phyloP scores from a whole-genome alignment of 2,113 vertebrate species.

The Galbula dea region DNA sequence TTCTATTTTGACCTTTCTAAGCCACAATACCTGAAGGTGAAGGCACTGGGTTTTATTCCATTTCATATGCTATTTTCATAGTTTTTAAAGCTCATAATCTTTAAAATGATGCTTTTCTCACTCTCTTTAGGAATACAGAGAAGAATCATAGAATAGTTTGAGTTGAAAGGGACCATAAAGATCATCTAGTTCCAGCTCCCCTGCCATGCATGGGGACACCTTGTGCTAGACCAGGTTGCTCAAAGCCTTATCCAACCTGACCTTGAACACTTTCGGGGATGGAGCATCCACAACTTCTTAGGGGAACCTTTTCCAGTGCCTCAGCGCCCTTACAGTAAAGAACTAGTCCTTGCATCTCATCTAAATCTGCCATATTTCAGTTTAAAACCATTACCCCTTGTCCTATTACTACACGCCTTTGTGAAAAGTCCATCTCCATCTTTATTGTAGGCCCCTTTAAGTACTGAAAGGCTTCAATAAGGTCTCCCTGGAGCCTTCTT shows the following conservation, averaged over 20 bases:
- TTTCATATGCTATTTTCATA: not conserved
- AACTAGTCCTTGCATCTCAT: no score
- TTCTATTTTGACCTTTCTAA: not conserved
- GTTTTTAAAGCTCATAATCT: not conserved
- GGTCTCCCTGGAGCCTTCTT: not conserved
- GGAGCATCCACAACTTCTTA: no score
- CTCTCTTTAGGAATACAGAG: not conserved
- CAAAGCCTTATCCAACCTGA: not conserved
- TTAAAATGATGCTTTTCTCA: not conserved
- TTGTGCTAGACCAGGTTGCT: not conserved
- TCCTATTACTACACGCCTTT: not conserved
- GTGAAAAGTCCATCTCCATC: not conserved
- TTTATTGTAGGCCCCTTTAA: not conserved
- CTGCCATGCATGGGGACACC: not conserved
- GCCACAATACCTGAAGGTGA: not conserved
- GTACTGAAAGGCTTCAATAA: not conserved
- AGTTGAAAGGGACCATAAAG: no score
- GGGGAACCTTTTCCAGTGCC: no score
- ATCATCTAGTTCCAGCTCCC: no score
- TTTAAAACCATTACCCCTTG: not conserved
- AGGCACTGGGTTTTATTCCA: not conserved
- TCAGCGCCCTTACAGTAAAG: no score
- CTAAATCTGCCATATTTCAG: not conserved
- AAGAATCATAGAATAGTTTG: not conserved
- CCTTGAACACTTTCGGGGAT: no score